These are phyloP conservation scores for Dolichoris vasculosae DNA, from an alignment of 1,140 invertebrate species.

Conservation along the genomic window DNA sequence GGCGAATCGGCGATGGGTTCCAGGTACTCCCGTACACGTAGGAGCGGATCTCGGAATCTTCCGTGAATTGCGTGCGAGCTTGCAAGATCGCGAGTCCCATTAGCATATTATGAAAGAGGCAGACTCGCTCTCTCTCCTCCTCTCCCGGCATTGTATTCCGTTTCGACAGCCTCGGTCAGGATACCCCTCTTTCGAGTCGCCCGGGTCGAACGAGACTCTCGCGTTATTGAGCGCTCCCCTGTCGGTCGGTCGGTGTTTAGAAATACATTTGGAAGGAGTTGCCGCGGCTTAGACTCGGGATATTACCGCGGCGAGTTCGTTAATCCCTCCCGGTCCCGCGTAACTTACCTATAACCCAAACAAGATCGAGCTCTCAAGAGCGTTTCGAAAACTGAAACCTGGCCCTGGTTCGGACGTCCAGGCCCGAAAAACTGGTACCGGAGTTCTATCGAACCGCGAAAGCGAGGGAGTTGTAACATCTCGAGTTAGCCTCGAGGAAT, in stretches of 20 bases:
- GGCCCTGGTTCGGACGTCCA: slow-evolving; percentile 16
- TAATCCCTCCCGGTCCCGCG: slow-evolving; percentile 58
- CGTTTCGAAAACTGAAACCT: slow-evolving; percentile 26
- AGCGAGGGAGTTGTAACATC: neutral
- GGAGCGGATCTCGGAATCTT: too few relatives aligned
- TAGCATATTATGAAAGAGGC: neutral
- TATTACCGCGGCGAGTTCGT: slow-evolving; percentile 63
- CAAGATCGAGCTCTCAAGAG: slow-evolving; percentile 57
- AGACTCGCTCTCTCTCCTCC: neutral
- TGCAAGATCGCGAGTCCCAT: neutral
- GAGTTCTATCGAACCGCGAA: neutral
- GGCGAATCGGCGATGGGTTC: too few relatives aligned
- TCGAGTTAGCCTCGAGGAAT: neutral
- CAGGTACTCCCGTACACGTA: too few relatives aligned
- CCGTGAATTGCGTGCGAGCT: neutral
- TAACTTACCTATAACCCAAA: slow-evolving; percentile 65
- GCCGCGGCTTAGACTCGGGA: slow-evolving; percentile 57
- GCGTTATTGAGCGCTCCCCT: slow-evolving; percentile 72
- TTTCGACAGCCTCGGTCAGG: neutral
- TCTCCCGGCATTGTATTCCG: neutral
- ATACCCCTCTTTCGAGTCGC: neutral
- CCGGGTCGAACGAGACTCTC: slow-evolving; percentile 55
- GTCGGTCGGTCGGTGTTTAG: slow-evolving; percentile 65
- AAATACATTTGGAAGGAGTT: slow-evolving; percentile 67
- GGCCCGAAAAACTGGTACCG: neutral